Base-by-base conservation (phyloP, 1,140 invertebrate genomes). In the Magallana ariakensis region DNA sequence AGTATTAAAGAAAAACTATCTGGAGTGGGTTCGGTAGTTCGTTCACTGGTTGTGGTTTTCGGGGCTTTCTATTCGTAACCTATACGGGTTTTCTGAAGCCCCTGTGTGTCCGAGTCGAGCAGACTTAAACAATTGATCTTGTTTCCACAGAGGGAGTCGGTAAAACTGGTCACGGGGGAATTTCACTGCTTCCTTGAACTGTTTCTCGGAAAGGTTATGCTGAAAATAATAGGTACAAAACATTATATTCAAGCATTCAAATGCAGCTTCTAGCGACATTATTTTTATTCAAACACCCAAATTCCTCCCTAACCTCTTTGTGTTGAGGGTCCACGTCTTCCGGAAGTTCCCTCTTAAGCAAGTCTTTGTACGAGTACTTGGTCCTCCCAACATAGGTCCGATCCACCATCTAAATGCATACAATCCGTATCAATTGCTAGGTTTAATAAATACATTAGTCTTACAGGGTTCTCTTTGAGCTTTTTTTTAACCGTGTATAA, bases 121-220 rank as follows among this genome's bases (percentile, higher is more conserved):
- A 15, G 87, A 88, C 22, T 75, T 82, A 15, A 88, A 55, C n/a
- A 85, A 70, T 15, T 88, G 87, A 75, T 88, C 84, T 16, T 88
- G 87, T 83, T 88, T 88, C 87, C 87, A 88, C 58, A 85, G 53
- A 15, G 87, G 87, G n/a, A 88, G 80, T 57, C 81, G 84, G 55
- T 88, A 88, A 66, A 88, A 88, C 7, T 88, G 80, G 4, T 26
- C 7, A 15, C 87, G 80, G 11, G 22, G n/a, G 26, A 81, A 80
- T 66, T 83, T 85, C 81, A 88, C 66, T 1, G 58, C 81, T 33
- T 83, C 84, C 53, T 70, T 83, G 15, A 88, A 88, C 80, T 88
- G 80, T 58, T 81, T 83, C 6, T 88, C 87, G 9, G 84, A 83
- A 9, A 88, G 80, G 80, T 88, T 80, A 70, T 83, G 70, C 87